Conservation (phyloP, 2,113 vertebrate species). For the Sigmodon hispidus region DNA sequence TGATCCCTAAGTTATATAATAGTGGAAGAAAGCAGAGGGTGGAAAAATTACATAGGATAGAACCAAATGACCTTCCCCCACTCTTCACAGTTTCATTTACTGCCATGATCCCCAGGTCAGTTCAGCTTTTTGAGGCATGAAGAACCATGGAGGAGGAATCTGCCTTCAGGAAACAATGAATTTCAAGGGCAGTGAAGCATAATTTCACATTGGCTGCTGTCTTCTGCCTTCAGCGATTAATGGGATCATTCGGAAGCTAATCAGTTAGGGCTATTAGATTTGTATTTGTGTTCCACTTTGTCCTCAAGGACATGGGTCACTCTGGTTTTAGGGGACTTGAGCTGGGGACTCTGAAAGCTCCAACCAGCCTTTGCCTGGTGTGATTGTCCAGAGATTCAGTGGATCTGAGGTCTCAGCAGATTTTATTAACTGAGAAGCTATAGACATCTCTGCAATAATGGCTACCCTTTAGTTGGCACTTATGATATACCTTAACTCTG, state of each 20-base stretch:
- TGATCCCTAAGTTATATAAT: not conserved
- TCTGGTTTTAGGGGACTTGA: not conserved
- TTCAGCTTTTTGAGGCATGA: conserved; percentile 58
- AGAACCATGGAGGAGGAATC: conserved; percentile 4
- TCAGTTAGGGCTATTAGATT: not conserved
- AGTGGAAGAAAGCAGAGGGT: not conserved
- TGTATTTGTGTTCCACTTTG: not conserved
- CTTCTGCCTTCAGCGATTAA: conserved; percentile 44
- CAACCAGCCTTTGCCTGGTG: not conserved
- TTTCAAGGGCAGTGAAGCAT: not conserved
- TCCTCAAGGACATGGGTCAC: conserved; percentile 26
- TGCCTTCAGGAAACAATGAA: conserved; percentile 62
- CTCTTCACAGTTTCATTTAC: not conserved
- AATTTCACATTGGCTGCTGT: conserved; percentile 16
- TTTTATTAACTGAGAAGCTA: conserved; percentile 1
- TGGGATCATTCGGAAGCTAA: not conserved
- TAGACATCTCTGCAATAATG: conserved; percentile 23
- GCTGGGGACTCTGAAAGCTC: not conserved
- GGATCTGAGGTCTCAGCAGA: not conserved
- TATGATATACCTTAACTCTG: not conserved
- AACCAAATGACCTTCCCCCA: not conserved
- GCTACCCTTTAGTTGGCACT: not conserved
- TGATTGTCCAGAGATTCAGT: conserved; percentile 7
- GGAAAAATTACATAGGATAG: not conserved
- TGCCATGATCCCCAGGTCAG: not conserved